A percentile compares a stretch with the other conserved stretches of the same genome.
Conservation (phyloP, 2,888 invertebrate species). For the Agrilus cyanescens region DNA sequence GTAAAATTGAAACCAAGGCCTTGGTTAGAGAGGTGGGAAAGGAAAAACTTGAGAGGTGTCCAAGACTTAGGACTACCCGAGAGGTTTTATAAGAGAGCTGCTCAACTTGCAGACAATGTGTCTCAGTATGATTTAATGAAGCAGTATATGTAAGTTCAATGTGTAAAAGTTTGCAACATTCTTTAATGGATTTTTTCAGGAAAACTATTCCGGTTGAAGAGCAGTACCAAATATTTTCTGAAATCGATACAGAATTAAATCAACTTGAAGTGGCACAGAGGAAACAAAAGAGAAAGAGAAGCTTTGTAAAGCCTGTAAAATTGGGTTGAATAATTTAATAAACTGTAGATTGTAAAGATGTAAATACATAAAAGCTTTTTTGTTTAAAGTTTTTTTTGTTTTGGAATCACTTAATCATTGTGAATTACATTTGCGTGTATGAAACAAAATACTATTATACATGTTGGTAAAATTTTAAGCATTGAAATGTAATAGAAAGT, state of each 20-base stretch:
- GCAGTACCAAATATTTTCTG: constrained; percentile 71
- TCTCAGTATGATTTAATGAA: constrained; percentile 92
- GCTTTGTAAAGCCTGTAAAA: constrained; percentile 48
- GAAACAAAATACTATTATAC: too few relatives aligned
- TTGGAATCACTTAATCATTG: too few relatives aligned
- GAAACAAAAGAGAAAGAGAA: constrained; percentile 48
- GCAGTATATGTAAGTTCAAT: constrained; percentile 57
- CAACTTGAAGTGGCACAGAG: constrained; percentile 55
- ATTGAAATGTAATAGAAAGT: too few relatives aligned
- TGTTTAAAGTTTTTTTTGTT: too few relatives aligned
- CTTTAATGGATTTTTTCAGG: constrained; percentile 35
- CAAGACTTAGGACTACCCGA: constrained; percentile 29
- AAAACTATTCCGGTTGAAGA: constrained; percentile 80
- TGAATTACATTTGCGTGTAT: too few relatives aligned
- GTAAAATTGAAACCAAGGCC: constrained; percentile 68
- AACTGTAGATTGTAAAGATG: too few relatives aligned
- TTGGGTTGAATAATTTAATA: constrained; percentile 27
- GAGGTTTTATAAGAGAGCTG: constrained; percentile 37
- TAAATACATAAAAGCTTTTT: too few relatives aligned
- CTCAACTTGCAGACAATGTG: constrained; percentile 57
- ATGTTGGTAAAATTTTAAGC: too few relatives aligned
- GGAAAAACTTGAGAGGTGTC: constrained; percentile 63
- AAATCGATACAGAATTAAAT: constrained; percentile 66
- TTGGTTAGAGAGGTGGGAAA: constrained; percentile 87
- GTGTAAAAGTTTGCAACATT: neutral